These are phyloP conservation scores for Acanthaster planci DNA, from an alignment of 35 echinoderm and acorn worm species.

Conservation along the genomic window DNA sequence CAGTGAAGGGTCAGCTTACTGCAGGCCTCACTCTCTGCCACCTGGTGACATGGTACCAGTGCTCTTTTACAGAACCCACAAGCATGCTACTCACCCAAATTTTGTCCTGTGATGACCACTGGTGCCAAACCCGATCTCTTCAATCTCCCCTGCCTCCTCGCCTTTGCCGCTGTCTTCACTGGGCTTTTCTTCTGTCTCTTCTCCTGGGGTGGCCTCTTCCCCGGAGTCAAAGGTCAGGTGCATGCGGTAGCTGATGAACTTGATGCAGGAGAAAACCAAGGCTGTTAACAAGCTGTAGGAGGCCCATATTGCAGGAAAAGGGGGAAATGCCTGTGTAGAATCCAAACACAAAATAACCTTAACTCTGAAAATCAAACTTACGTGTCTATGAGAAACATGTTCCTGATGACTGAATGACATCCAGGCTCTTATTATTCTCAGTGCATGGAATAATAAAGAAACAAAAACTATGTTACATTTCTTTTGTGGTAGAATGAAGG, in stretches of 20 bases:
- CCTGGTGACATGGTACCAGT: too few relatives aligned
- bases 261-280: constrained; percentile 71
- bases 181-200: constrained; percentile 48
- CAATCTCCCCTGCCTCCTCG: constrained; percentile 49
- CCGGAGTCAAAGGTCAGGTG: constrained; percentile 91
- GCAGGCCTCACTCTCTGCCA: too few relatives aligned
- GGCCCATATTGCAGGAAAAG: constrained; percentile 72
- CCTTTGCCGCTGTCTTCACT: constrained; percentile 59
- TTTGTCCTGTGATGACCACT: constrained; percentile 2
- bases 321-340: constrained; percentile 69
- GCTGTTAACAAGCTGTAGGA: constrained; percentile 77
- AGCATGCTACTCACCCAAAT: constrained; percentile 11
- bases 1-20: too few relatives aligned
- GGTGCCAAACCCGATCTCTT: neutral
- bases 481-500: too few relatives aligned
- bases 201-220: constrained; percentile 58
- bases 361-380: neutral
- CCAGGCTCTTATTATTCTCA: too few relatives aligned
- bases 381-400: too few relatives aligned
- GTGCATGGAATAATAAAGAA: too few relatives aligned
- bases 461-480: too few relatives aligned
- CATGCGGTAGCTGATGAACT: constrained; percentile 87
- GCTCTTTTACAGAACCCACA: neutral
- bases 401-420: too few relatives aligned
- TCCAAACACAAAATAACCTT: neutral